Evolutionary conservation across 2,797 vertebrate species (phyloP).

Genomic region (Pagetopsis macropterus): DNA sequence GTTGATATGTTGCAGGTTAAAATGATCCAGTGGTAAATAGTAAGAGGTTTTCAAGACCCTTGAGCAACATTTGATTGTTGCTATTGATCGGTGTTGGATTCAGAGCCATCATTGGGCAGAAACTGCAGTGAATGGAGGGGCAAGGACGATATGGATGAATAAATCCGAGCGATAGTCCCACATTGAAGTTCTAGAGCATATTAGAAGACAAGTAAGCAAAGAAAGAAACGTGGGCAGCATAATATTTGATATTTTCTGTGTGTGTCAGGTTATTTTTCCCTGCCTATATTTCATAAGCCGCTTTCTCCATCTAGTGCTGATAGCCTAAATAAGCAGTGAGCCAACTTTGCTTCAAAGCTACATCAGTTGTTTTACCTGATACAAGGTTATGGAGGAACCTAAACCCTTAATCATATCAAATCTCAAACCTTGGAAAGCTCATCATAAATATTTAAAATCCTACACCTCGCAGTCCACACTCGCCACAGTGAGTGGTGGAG

Average conservation of each 20-base stretch:
- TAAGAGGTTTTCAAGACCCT: slow-evolving; percentile 57
- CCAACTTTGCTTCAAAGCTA: slow-evolving; percentile 19
- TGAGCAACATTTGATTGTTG: slow-evolving; percentile 68
- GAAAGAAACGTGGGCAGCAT: not conserved
- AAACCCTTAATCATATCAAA: slow-evolving; percentile 42
- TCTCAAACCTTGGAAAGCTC: slow-evolving; percentile 16
- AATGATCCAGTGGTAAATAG: slow-evolving; percentile 57
- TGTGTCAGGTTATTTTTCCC: slow-evolving; percentile 19
- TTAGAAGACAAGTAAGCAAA: slow-evolving; percentile 23
- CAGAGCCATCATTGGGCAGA: slow-evolving; percentile 51
- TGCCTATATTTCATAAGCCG: not conserved
- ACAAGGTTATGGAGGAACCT: slow-evolving; percentile 34
- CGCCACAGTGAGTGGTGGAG: slow-evolving; percentile 4
- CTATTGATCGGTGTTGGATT: slow-evolving; percentile 70
- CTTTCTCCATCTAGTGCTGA: slow-evolving; percentile 7
- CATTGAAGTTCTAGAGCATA: slow-evolving; percentile 31
- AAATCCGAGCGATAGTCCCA: slow-evolving; percentile 22
- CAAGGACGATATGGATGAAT: slow-evolving; percentile 41
- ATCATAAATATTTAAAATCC: slow-evolving; percentile 47
- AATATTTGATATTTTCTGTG: slow-evolving; percentile 23
- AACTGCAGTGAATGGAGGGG: slow-evolving; percentile 45
- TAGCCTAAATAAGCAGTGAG: slow-evolving; percentile 31
- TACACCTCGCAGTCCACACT: slow-evolving; percentile 24
- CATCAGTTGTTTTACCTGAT: slow-evolving; percentile 28
- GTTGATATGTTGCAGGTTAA: slow-evolving; percentile 55